Base-by-base conservation (phyloP, 2,797 vertebrate species). In the Danio kyathit region DNA sequence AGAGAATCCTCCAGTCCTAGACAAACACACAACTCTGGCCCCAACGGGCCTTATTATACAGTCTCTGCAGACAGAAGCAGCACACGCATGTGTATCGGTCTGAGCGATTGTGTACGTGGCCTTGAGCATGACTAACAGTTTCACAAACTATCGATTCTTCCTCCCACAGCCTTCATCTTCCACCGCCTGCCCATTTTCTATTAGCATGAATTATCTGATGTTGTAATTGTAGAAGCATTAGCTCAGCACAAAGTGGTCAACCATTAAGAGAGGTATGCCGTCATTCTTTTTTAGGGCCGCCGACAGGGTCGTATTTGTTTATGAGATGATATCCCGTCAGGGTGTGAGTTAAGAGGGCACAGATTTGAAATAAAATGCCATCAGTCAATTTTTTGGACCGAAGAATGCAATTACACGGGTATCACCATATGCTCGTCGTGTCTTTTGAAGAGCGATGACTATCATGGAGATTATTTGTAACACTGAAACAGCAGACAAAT, bases 201-300 rank as follows among this genome's bases (percentile, higher is more conserved):
- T 86, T 73, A 83, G 82, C 73, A 74, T 83, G 64, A 73, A 83
- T 88, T 79, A 86, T 65, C 73, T 29, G 60, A 82, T 63, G 79
- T 69, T 70, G 73, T 85, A 80, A 86, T 85, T 83, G 74, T 63
- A 73, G 63, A 65, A 66, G 83, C 49, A 79, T 77, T 81, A 74
- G 66, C 70, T 84, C 81, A 82, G 76, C 80, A 73, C 69, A 76
- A 77, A 84, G 70, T 81, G 66, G 54, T 56, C 46, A 17, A 44
- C 38, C 63, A 40, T 80, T 82, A 65, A 66, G 66, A 21, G 41
- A 64, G 21, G 14, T 61, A 56, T 76, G 59, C 29, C 43, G 56
- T 54, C 43, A 52, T 82, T 72, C 17, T 80, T 76, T 70, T 64
- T 75, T 54, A 72, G 57, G 57, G 48, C 48, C 8, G 6, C 21